Base-by-base conservation (phyloP, 2,113 vertebrate species). In the Salvelinus namaycush region DNA sequence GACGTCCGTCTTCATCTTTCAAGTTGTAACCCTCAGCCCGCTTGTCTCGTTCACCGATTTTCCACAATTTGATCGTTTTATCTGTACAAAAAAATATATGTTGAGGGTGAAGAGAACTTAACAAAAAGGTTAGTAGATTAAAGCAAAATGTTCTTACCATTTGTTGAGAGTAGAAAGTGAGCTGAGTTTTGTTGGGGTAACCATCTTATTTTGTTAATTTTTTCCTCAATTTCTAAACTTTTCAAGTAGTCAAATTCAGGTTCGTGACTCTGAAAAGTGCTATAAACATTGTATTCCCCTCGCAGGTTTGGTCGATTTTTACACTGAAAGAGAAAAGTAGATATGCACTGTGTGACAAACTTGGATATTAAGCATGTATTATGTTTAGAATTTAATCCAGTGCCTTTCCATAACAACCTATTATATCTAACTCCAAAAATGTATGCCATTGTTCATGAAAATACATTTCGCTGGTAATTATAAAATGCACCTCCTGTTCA, bases 61-160 rank as follows among this genome's bases (percentile, higher is more conserved):
- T 96, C 97, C 96, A 96, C 92, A 98, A 95, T 93, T 97, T 97
- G 93, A 98, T 97, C 92, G 97, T 98, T 96, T 97, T 97, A 96
- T 97, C 97, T 98, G 88, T 67, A 86, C 90, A 77, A 49, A 79
- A 18, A 68, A 54, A 0, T 20, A 20, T 54, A 31, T 3, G 8
- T 54, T 64, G 24, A 16, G 8, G 14, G 18, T 54, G 8, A 26
- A 26, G 22, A 13, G 22, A 44, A 62, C 4, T 18, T 26, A 70
- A 76, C n/a, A 26, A 26, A 20, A n/a, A 49, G 29, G 4, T 18
- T 44, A 54, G 31, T 48, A 26, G 3, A 5, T 27, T 16, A 70
- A 69, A 26, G 0, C 34, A 6, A 16, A 14, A 12, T 54, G 1
- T 11, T 26, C 85, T 81, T 88, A 91, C 91, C 91, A 77, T 92